phyloP scores from a whole-genome alignment of 1,140 invertebrate genomes.

The Rhopalosiphum maidis region DNA sequence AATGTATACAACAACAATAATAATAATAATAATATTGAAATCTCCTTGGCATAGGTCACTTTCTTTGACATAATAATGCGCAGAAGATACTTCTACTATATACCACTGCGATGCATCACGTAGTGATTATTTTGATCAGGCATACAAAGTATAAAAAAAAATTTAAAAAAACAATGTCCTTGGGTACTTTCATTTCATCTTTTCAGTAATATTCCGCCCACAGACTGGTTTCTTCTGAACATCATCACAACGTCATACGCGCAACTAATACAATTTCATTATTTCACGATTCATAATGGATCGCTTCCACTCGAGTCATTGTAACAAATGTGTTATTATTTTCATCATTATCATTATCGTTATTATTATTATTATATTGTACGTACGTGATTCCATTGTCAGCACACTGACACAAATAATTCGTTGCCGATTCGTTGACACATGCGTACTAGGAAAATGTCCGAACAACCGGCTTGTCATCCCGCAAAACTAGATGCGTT shows the following conservation, averaged over 20 bases:
- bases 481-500: background rate
- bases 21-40: background rate
- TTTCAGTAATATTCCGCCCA: slow-evolving; percentile 24
- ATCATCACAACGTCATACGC: background rate
- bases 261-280: slow-evolving; percentile 34
- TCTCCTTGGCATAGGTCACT: slow-evolving; percentile 25
- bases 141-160: background rate
- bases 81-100: background rate
- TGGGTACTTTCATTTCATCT: slow-evolving; percentile 10
- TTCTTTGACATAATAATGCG: slow-evolving; percentile 7
- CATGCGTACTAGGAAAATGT: background rate
- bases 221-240: background rate
- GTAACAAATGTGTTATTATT: slow-evolving; percentile 40
- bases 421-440: slow-evolving; percentile 66
- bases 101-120: background rate
- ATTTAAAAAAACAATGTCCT: slow-evolving; percentile 37
- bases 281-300: slow-evolving; percentile 43
- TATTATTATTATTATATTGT: background rate
- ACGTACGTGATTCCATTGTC: slow-evolving; percentile 56
- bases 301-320: slow-evolving; percentile 46
- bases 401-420: slow-evolving; percentile 68
- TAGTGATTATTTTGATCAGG: background rate
- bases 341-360: background rate
- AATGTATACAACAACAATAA: background rate
- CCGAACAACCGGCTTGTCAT: slow-evolving; percentile 24